These are phyloP conservation scores for Holotrichia oblita DNA, from an alignment of 1,140 invertebrate species.

Conservation along the genomic window DNA sequence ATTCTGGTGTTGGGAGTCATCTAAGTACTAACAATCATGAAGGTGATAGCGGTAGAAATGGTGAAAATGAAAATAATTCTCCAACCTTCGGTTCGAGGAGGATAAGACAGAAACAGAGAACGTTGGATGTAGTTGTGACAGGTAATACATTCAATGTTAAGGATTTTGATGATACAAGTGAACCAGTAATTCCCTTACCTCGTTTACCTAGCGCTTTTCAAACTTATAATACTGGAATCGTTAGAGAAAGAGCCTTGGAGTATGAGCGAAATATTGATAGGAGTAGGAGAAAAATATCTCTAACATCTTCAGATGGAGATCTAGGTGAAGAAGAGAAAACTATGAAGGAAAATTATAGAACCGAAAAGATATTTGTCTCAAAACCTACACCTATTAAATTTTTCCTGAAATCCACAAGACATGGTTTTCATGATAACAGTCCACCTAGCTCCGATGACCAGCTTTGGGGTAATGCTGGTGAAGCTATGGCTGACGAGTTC, in stretches of 20 bases:
- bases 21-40: conserved; percentile 61
- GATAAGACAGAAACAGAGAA: conserved; percentile 62
- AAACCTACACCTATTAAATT: conserved; percentile 48
- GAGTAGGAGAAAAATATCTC: conserved; percentile 60
- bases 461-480: conserved; percentile 68
- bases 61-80: conserved; percentile 59
- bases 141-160: too few species aligned
- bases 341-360: conserved; percentile 62
- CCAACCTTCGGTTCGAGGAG: conserved; percentile 56
- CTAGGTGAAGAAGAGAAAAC: conserved; percentile 66
- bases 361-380: conserved; percentile 59
- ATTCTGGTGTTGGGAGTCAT: conserved; percentile 71
- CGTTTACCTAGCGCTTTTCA: conserved; percentile 61
- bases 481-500: conserved; percentile 74
- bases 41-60: conserved; percentile 51
- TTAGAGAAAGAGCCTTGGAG: conserved; percentile 64
- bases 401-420: conserved; percentile 52
- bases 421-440: conserved; percentile 59
- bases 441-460: conserved; percentile 63
- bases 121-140: conserved; percentile 67
- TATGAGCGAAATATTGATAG: conserved; percentile 63
- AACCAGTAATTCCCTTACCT: conserved; percentile 66
- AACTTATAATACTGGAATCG: conserved; percentile 60
- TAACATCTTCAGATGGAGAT: conserved; percentile 65
- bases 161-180: conserved; percentile 65